Evolutionary conservation across 2,113 vertebrate species (phyloP).

Genomic region (Hippopotamus amphibius): DNA sequence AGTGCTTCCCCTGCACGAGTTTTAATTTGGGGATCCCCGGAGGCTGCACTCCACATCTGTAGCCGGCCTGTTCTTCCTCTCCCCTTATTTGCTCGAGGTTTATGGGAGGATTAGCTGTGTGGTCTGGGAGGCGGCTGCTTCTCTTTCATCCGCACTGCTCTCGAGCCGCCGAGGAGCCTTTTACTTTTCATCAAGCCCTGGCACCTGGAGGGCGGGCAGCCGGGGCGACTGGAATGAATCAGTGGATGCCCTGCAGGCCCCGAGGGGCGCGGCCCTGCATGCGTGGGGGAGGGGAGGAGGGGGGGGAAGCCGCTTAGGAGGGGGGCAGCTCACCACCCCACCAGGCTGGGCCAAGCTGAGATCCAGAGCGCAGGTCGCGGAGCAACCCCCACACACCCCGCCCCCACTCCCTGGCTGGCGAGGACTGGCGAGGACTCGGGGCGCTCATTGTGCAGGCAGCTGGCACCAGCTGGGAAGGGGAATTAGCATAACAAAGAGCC

Average conservation of each 20-base stretch:
- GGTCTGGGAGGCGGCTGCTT: constrained; percentile 73
- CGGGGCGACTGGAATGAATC: constrained; percentile 62
- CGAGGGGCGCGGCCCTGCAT: constrained; percentile 28
- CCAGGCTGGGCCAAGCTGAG: constrained; percentile 63
- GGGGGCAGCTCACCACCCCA: not conserved
- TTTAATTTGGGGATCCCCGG: constrained; percentile 82
- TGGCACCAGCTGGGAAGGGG: constrained; percentile 87
- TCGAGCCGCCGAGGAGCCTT: constrained; percentile 53
- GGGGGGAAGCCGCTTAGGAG: not conserved
- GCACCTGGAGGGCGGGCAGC: constrained; percentile 74
- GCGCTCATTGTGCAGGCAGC: constrained; percentile 83
- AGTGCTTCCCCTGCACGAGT: constrained; percentile 71
- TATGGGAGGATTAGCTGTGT: constrained; percentile 78
- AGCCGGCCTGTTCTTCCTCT: constrained; percentile 73
- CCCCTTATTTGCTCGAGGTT: constrained; percentile 74
- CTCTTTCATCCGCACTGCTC: constrained; percentile 67
- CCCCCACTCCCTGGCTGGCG: constrained; percentile 82
- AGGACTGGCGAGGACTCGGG: constrained; percentile 74
- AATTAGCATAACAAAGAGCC: constrained; percentile 90
- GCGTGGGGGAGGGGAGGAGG: not conserved
- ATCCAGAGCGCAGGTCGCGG: constrained; percentile 54
- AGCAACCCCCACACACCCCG: constrained; percentile 75
- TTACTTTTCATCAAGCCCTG: constrained; percentile 72
- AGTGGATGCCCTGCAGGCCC: constrained; percentile 53
- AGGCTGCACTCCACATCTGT: constrained; percentile 79